A percentile compares a stretch with the other conserved stretches of the same genome.
phyloP scores from a whole-genome alignment of 1,140 invertebrate species.

The Paraescarpia echinospica region DNA sequence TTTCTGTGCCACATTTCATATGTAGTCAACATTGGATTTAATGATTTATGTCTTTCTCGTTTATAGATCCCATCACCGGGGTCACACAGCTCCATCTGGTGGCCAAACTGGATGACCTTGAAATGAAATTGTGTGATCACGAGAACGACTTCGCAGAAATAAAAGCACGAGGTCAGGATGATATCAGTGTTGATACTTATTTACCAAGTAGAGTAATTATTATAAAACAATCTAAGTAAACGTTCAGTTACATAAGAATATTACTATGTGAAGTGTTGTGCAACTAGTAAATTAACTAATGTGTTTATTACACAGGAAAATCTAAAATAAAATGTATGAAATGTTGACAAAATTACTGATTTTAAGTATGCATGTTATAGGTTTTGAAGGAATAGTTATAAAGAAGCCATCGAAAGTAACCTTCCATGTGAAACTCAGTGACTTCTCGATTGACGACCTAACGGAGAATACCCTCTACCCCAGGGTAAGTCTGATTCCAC shows the following conservation, averaged over 20 bases:
- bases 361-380: slow-evolving; percentile 33
- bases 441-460: slow-evolving; percentile 72
- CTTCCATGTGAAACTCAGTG: slow-evolving; percentile 69
- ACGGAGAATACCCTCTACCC: slow-evolving; percentile 75
- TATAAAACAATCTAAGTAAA: slow-evolving; percentile 21
- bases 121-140: slow-evolving; percentile 18
- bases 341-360: not conserved
- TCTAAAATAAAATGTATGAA: not conserved
- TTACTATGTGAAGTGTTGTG: not conserved
- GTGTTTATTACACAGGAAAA: not conserved
- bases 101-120: slow-evolving; percentile 9
- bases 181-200: slow-evolving; percentile 3
- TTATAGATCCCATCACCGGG: not conserved
- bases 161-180: not conserved
- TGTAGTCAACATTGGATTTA: not conserved
- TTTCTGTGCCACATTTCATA: not conserved
- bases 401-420: slow-evolving; percentile 76
- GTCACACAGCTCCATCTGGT: not conserved
- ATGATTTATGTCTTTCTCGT: not conserved
- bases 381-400: slow-evolving; percentile 70
- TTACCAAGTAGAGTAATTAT: slow-evolving; percentile 11
- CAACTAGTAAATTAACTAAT: not conserved
- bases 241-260: not conserved
- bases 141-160: slow-evolving; percentile 18
- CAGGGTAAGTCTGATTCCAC: slow-evolving; percentile 61